phyloP scores from a whole-genome alignment of 2,113 vertebrate genomes.

The Felis chaus region DNA sequence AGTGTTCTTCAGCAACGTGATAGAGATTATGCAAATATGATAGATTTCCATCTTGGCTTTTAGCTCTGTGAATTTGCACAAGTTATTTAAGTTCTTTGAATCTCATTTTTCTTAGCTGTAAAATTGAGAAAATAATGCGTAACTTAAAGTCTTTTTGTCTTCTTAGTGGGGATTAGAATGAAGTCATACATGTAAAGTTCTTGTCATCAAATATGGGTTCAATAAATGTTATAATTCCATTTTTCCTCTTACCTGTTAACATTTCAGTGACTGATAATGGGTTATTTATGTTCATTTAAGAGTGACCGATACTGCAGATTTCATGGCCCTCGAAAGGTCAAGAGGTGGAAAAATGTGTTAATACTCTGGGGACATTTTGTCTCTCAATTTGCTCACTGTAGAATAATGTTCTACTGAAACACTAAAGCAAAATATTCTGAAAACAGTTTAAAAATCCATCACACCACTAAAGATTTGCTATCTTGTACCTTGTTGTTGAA shows the following conservation, averaged over 20 bases:
- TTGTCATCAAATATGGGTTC: not conserved
- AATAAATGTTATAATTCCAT: not conserved
- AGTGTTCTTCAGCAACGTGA: not conserved
- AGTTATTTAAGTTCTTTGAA: conserved; percentile 5
- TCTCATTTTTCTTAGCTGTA: not conserved
- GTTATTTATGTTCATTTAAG: not conserved
- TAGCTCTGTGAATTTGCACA: conserved; percentile 1
- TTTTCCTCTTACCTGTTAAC: not conserved
- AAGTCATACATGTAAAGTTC: not conserved
- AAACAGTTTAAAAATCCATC: not conserved
- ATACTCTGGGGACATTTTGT: not conserved
- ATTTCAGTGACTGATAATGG: not conserved
- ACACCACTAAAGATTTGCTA: not conserved
- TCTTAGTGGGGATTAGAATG: not conserved
- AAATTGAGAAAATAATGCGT: not conserved
- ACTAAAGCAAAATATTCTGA: not conserved
- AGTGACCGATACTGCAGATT: not conserved
- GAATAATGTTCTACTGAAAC: not conserved
- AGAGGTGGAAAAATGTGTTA: not conserved
- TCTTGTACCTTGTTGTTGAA: not conserved
- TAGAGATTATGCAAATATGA: not conserved
- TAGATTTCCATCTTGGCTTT: not conserved
- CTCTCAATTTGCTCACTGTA: not conserved
- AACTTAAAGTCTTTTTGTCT: not conserved
- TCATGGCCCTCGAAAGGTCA: not conserved